Conservation (phyloP, 2,113 vertebrate species). For the Melanerpes aurifrons region DNA sequence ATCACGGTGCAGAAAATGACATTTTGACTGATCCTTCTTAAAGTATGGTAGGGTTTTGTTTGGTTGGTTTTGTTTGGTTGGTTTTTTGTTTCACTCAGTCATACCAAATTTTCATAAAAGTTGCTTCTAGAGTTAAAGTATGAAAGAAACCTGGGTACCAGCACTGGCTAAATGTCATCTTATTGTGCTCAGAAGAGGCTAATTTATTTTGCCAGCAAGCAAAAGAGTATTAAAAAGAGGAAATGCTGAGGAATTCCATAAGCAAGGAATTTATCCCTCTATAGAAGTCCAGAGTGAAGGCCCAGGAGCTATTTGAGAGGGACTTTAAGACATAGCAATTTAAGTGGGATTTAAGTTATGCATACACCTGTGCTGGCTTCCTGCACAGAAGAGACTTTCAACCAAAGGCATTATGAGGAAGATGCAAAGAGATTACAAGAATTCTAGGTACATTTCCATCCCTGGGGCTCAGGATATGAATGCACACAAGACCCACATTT, state of each 20-base stretch:
- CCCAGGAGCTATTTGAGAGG: conserved; percentile 41
- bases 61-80: too few relatives aligned
- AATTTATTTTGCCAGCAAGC: background rate
- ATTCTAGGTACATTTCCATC: conserved; percentile 2
- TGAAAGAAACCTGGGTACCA: background rate
- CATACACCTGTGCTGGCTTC: background rate
- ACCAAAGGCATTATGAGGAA: background rate
- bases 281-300: background rate
- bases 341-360: conserved; percentile 37
- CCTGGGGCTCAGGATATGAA: conserved; percentile 43
- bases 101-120: background rate
- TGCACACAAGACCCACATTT: background rate
- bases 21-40: background rate
- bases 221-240: background rate
- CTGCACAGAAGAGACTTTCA: background rate
- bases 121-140: background rate
- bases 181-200: background rate
- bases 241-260: conserved; percentile 28
- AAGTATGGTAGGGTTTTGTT: background rate
- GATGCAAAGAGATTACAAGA: background rate
- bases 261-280: background rate
- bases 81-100: background rate
- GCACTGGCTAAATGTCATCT: accelerated
- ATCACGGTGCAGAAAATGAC: background rate
- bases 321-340: conserved; percentile 50